phyloP scores from a whole-genome alignment of 2,797 vertebrate species.

The Dendrocincla fuliginosa region DNA sequence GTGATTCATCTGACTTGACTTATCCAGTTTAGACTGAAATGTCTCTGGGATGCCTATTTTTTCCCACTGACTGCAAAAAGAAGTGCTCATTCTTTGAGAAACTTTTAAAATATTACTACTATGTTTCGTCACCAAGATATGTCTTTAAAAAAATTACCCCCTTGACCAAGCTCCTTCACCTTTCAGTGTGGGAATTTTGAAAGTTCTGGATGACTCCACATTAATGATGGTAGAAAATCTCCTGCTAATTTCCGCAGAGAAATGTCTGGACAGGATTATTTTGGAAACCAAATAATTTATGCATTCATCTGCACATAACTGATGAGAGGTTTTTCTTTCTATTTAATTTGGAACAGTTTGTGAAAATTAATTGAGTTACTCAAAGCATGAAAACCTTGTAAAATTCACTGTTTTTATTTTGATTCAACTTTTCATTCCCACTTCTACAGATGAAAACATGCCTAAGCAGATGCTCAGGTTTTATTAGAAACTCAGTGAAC shows the following conservation, averaged over 20 bases:
- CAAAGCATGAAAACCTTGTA: background rate
- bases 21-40: background rate
- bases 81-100: background rate
- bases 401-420: background rate
- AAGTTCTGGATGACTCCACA: background rate
- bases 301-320: background rate
- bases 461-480: background rate
- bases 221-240: background rate
- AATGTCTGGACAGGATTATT: background rate
- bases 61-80: background rate
- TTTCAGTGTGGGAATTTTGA: background rate
- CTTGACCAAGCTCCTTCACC: background rate
- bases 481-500: background rate
- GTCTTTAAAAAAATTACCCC: background rate
- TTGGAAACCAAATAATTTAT: background rate
- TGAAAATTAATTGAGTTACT: background rate
- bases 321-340: background rate
- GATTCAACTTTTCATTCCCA: background rate
- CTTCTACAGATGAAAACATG: background rate
- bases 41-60: background rate
- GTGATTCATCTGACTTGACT: background rate
- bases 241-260: background rate
- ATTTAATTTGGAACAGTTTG: background rate
- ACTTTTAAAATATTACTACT: background rate
- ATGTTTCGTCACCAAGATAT: rapidly evolving